phyloP scores from a whole-genome alignment of 2,888 invertebrate species.

The Tuberolachnus salignus region DNA sequence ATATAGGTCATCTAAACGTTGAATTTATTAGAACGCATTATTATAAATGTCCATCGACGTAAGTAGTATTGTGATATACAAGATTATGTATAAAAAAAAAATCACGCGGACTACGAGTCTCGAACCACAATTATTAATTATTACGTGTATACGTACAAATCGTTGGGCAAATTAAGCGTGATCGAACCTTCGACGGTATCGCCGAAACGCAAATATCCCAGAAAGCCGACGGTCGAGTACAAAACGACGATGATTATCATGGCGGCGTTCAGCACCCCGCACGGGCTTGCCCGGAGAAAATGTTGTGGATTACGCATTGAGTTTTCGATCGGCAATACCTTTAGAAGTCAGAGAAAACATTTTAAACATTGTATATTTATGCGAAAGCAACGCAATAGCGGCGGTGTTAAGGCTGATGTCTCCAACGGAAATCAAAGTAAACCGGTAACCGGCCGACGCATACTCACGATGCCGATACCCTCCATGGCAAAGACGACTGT shows the following conservation, averaged over 20 bases:
- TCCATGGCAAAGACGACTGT: slow-evolving; percentile 98
- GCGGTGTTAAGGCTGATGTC: no score
- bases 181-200: slow-evolving; percentile 74
- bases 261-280: slow-evolving; percentile 85
- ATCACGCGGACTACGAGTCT: no score
- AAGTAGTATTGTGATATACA: no score
- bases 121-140: no score
- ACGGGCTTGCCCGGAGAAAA: slow-evolving; percentile 70
- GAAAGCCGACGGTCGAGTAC: slow-evolving; percentile 85
- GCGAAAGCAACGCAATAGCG: no score
- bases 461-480: slow-evolving; percentile 80
- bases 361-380: no score
- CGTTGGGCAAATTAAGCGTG: slow-evolving; percentile 81
- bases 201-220: slow-evolving; percentile 87
- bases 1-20: no score
- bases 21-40: no score
- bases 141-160: slow-evolving; percentile 67
- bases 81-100: no score
- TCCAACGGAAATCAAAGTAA: slow-evolving; percentile 23
- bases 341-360: not conserved
- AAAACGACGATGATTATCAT: slow-evolving; percentile 82
- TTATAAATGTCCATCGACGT: no score
- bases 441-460: not conserved
- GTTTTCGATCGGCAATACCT: slow-evolving; percentile 93
- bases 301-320: slow-evolving; percentile 84